phyloP scores from a whole-genome alignment of 2,113 vertebrate species.

The Hucho hucho region DNA sequence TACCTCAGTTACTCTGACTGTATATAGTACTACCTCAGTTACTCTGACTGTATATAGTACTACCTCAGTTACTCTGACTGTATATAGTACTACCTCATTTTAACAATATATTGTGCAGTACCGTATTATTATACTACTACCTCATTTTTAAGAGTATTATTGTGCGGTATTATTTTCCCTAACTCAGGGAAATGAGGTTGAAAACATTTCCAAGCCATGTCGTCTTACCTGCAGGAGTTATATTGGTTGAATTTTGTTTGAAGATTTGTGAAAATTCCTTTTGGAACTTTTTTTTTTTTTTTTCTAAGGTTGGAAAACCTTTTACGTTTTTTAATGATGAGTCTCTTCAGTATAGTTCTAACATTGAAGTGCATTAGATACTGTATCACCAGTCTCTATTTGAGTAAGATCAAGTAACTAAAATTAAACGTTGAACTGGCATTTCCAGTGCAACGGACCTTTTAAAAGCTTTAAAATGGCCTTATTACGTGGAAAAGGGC shows the following conservation, averaged over 20 bases:
- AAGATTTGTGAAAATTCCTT: constrained; percentile 28
- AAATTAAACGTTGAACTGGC: constrained; percentile 38
- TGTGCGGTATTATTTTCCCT: constrained; percentile 72
- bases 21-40: constrained; percentile 91
- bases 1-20: too few relatives aligned
- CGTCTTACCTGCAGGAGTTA: constrained; percentile 47
- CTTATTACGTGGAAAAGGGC: constrained; percentile 68
- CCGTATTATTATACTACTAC: constrained; percentile 76
- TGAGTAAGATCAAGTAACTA: constrained; percentile 57
- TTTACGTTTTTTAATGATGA: constrained; percentile 37
- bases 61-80: constrained; percentile 85
- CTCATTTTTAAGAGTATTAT: constrained; percentile 78
- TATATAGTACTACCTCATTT: constrained; percentile 88
- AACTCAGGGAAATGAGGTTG: constrained; percentile 84
- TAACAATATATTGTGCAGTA: constrained; percentile 59
- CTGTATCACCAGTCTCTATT: constrained; percentile 41
- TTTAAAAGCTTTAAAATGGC: constrained; percentile 73
- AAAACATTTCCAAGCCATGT: constrained; percentile 75
- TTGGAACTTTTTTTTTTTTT: constrained; percentile 16
- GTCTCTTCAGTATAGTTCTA: neutral
- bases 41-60: constrained; percentile 80
- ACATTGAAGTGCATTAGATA: constrained; percentile 61
- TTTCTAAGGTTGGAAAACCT: constrained; percentile 47
- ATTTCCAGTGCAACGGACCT: constrained; percentile 58
- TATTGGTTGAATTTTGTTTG: constrained; percentile 9